A percentile compares a stretch with the other conserved stretches of the same genome.
These are phyloP conservation scores for Manis javanica DNA, from an alignment of 2,797 vertebrate genomes.

Conservation along the genomic window DNA sequence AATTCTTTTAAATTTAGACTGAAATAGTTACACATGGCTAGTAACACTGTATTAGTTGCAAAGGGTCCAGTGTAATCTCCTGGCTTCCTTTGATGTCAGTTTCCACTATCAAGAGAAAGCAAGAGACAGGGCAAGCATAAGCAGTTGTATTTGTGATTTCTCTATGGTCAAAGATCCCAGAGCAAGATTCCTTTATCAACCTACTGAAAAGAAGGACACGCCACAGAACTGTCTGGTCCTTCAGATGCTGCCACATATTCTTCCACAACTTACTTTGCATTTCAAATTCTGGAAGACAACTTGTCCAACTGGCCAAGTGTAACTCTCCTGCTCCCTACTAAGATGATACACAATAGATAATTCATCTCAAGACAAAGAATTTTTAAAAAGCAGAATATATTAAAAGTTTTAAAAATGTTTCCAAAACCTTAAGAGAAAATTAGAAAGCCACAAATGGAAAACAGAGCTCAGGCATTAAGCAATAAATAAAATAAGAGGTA, in stretches of 20 bases:
- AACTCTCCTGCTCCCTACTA: not conserved
- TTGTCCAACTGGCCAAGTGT: not conserved
- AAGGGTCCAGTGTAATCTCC: not conserved
- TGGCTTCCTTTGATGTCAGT: not conserved
- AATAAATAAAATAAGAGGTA: not conserved
- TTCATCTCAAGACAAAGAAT: not conserved
- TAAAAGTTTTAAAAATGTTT: not conserved
- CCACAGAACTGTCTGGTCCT: not conserved
- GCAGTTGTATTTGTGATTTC: not conserved
- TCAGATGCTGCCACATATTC: not conserved
- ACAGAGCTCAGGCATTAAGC: not conserved
- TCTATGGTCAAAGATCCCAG: not conserved
- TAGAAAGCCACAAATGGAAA: not conserved
- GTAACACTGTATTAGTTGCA: not conserved
- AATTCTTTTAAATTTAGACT: constrained; percentile 40
- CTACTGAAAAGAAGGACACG: not conserved
- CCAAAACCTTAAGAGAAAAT: not conserved
- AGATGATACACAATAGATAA: not conserved
- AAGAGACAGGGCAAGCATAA: not conserved
- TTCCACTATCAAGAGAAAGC: not conserved
- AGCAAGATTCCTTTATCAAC: not conserved
- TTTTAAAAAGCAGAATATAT: not conserved
- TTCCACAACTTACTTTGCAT: not conserved
- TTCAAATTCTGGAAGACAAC: constrained; percentile 10
- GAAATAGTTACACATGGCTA: not conserved